These are phyloP conservation scores for Sesia bembeciformis DNA, from an alignment of 2,888 invertebrate genomes.

Conservation along the genomic window DNA sequence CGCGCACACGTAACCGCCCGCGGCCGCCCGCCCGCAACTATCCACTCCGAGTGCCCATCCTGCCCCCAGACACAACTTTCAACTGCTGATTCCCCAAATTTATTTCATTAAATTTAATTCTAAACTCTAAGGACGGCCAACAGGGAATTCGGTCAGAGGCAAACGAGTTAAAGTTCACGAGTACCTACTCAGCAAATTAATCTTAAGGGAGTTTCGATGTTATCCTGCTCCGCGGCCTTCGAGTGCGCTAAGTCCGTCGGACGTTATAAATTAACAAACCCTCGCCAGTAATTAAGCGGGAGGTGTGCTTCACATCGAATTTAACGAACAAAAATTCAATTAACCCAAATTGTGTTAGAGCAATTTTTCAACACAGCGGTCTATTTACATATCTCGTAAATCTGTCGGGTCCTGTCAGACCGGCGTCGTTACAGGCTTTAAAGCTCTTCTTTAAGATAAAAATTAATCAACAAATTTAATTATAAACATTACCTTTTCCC, in stretches of 20 bases:
- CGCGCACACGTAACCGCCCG: constrained; percentile 8
- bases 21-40: constrained; percentile 23
- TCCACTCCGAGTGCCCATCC: constrained; percentile 18
- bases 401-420: constrained; percentile 20
- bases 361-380: constrained; percentile 45
- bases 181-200: constrained; percentile 66
- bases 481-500: constrained; percentile 1
- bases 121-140: constrained; percentile 54
- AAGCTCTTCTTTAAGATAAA: neutral
- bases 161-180: constrained; percentile 70
- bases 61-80: constrained; percentile 38
- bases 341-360: constrained; percentile 55
- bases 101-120: constrained; percentile 72
- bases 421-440: constrained; percentile 15
- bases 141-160: constrained; percentile 65
- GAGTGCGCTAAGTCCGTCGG: constrained; percentile 53
- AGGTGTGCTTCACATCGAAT: constrained; percentile 61
- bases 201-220: constrained; percentile 71
- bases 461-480: neutral
- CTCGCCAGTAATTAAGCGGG: constrained; percentile 60
- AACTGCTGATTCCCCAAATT: constrained; percentile 55
- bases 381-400: constrained; percentile 49
- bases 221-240: constrained; percentile 53
- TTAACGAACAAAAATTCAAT: constrained; percentile 67
- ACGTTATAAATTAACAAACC: constrained; percentile 70